A percentile compares a stretch with the other conserved stretches of the same genome.
Evolutionary conservation across 1,140 invertebrate genomes (phyloP).

Genomic region (Drosophila aff.): DNA sequence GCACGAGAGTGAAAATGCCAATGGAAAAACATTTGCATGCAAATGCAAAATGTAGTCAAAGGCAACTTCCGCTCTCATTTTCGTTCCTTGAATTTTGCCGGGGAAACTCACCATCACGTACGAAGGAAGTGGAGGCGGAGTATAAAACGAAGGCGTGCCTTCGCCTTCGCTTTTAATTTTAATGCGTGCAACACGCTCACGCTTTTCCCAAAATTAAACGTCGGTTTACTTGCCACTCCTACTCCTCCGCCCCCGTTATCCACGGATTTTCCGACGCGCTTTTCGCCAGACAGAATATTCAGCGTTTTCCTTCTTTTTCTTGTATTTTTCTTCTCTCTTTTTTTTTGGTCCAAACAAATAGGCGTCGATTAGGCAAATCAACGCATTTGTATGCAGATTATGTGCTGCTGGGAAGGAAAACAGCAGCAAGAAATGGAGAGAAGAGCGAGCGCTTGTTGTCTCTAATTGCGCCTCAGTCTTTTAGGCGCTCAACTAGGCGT

Average conservation of each 20-base stretch:
- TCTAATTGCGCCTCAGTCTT: slow-evolving; percentile 73
- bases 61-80: slow-evolving; percentile 32
- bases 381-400: slow-evolving; percentile 83
- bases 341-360: slow-evolving; percentile 67
- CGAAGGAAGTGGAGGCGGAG: slow-evolving; percentile 39
- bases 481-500: slow-evolving; percentile 63
- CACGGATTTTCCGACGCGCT: slow-evolving; percentile 11
- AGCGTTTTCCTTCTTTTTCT: slow-evolving; percentile 41
- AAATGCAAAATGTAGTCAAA: slow-evolving; percentile 73
- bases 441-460: slow-evolving; percentile 33
- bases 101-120: slow-evolving; percentile 57
- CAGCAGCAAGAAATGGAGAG: slow-evolving; percentile 25
- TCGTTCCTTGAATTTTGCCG: slow-evolving; percentile 21
- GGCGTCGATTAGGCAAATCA: slow-evolving; percentile 82
- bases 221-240: slow-evolving; percentile 65
- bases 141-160: slow-evolving; percentile 24
- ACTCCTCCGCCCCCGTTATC: background rate
- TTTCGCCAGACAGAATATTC: slow-evolving; percentile 61
- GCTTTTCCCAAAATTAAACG: slow-evolving; percentile 76
- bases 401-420: slow-evolving; percentile 61
- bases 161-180: slow-evolving; percentile 75
- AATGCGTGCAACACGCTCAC: slow-evolving; percentile 77
- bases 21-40: slow-evolving; percentile 74
- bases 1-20: slow-evolving; percentile 45
- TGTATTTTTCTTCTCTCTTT: slow-evolving; percentile 10